Conservation (phyloP, 1,140 invertebrate genomes). For the Leptopilina clavipes region DNA sequence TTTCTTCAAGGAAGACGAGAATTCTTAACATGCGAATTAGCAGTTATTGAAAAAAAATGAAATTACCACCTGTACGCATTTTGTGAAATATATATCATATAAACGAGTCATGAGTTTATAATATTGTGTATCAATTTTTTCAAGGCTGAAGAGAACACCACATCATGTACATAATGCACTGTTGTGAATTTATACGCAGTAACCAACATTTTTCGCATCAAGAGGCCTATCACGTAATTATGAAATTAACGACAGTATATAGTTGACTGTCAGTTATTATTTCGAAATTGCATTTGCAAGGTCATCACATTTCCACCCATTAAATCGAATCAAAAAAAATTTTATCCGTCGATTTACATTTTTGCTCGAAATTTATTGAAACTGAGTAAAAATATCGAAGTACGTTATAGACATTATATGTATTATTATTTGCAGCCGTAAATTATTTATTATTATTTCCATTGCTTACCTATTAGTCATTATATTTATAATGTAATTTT, state of each 20-base stretch:
- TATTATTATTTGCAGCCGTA: too few species aligned
- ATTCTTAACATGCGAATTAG: background rate
- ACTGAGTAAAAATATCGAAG: too few species aligned
- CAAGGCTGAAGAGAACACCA: background rate
- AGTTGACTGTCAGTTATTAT: background rate
- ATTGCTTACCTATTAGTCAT: too few species aligned
- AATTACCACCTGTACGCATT: background rate
- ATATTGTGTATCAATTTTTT: constrained; percentile 2
- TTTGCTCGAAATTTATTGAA: too few species aligned
- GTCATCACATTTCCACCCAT: background rate
- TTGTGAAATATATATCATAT: background rate
- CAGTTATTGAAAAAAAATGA: background rate
- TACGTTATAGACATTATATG: too few species aligned
- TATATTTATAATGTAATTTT: too few species aligned
- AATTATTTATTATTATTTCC: too few species aligned
- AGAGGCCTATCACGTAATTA: constrained; percentile 30
- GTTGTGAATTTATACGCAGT: constrained; percentile 13
- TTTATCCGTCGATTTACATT: background rate
- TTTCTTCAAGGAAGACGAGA: constrained; percentile 1
- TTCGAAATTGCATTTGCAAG: constrained; percentile 21
- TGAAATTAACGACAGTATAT: constrained; percentile 2
- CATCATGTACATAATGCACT: background rate
- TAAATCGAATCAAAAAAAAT: background rate
- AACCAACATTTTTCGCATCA: constrained; percentile 23
- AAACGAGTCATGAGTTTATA: too few species aligned